A percentile compares a stretch with the other conserved stretches of the same genome.
These are phyloP conservation scores for Apostichopus leukothele DNA, from an alignment of 53 echinoderm and acorn worm genomes.

Conservation along the genomic window DNA sequence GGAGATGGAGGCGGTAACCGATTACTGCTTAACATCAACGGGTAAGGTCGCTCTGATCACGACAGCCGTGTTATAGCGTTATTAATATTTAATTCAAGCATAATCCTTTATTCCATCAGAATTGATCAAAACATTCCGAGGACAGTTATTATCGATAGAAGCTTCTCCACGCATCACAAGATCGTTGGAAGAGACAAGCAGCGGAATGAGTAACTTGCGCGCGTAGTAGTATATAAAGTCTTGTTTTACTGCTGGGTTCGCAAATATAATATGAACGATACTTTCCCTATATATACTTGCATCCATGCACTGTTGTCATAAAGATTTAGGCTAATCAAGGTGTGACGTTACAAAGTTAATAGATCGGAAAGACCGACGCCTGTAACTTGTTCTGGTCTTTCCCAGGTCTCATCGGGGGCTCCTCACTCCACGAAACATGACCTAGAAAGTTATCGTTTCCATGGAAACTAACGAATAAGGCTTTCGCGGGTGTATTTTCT, in stretches of 20 bases:
- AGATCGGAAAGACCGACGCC: constrained; percentile 23
- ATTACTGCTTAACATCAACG: constrained; percentile 35
- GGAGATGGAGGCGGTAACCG: background rate
- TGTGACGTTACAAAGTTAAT: constrained; percentile 20
- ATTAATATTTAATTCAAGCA: constrained; percentile 46
- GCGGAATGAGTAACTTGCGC: constrained; percentile 25
- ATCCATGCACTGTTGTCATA: constrained; percentile 32
- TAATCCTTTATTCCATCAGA: constrained; percentile 38
- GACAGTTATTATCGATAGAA: constrained; percentile 33
- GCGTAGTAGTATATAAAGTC: background rate
- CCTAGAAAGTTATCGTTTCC: constrained; percentile 16
- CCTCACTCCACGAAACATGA: background rate
- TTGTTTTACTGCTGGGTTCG: background rate
- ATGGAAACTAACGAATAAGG: background rate
- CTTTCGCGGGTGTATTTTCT: constrained; percentile 2
- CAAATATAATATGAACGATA: no score
- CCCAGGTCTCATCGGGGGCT: constrained; percentile 10
- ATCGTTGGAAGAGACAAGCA: background rate
- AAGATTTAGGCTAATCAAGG: constrained; percentile 46
- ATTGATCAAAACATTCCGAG: constrained; percentile 38
- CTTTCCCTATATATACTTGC: background rate
- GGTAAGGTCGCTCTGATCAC: constrained; percentile 33
- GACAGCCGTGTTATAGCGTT: constrained; percentile 43
- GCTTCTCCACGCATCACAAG: constrained; percentile 30
- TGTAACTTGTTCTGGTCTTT: background rate